Evolutionary conservation across 2,888 invertebrate genomes (phyloP), one percentile per base, ranked within the genome.

Genomic region (Diarsia mendica): DNA sequence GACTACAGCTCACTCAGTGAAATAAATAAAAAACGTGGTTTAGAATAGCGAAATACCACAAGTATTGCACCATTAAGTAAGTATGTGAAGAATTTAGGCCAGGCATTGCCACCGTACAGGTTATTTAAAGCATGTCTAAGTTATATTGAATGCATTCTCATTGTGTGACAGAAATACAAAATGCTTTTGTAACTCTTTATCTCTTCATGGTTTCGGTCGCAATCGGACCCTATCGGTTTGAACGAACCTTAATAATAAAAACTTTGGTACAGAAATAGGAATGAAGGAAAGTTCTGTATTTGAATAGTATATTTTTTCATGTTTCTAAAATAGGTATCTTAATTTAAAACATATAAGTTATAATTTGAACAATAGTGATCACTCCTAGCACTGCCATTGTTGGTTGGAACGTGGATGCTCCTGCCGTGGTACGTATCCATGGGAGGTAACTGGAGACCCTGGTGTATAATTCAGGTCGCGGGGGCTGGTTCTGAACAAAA

Each of bases 381-480:
- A 66, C 18, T 28, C 72, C 72, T 71, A 77, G 15, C 4, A 77
- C 18, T 33, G 51, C 77, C 33, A 23, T 46, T 46, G 46, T 64
- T 8, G 77, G 71, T 77, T 77, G 58, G 49, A 71, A 77, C 70
- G 71, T 60, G 3, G 77, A 46, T 39, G 71, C 71, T 51, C 51
- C 77, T n/a, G 58, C 15, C 10, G 70, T 77, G 1, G 13, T 39
- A 2, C 53, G 8, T 0, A 78, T 48, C 77, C 77, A 78, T 20
- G 10, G 0, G 6, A 48, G 28, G 28, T 48, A 77, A 1, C 15
- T 72, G 39, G 65, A 53, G 48, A 78, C 18, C 1, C 66, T 48
- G 11, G 77, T 77, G 39, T 77, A 77, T 15, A 77, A 20, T 53
- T 78, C 77, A 1, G 75, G 69, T 15, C 13, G 15, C 3, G 4